These are phyloP conservation scores for Caenorhabditis sp. DNA, from an alignment of 2,888 invertebrate genomes.

Conservation along the genomic window DNA sequence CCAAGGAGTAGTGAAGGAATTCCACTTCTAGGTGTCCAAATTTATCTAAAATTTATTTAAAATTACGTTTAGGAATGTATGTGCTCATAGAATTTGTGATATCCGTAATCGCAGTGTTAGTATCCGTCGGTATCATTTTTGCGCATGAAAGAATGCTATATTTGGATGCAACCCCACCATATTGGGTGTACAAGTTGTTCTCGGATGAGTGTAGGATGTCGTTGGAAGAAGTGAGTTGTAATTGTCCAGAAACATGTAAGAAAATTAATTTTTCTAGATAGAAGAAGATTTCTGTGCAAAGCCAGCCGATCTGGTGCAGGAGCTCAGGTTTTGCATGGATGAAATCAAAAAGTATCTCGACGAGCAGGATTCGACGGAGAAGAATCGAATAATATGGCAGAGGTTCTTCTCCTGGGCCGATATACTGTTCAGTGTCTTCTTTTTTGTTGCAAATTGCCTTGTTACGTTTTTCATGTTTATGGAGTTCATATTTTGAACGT, in stretches of 20 bases:
- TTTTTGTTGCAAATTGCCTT: slow-evolving; percentile 69
- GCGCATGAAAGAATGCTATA: slow-evolving; percentile 72
- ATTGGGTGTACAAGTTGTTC: slow-evolving; percentile 67
- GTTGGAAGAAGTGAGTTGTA: slow-evolving; percentile 52
- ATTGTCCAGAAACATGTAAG: background rate
- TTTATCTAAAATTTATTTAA: background rate
- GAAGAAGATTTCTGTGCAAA: slow-evolving; percentile 70
- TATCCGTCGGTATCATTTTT: slow-evolving; percentile 73
- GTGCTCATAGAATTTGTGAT: slow-evolving; percentile 73
- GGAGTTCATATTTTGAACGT: slow-evolving; percentile 55
- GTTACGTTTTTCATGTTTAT: slow-evolving; percentile 67
- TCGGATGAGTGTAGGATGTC: slow-evolving; percentile 61
- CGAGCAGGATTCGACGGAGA: slow-evolving; percentile 69
- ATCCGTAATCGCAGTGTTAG: slow-evolving; percentile 70
- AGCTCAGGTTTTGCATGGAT: slow-evolving; percentile 71
- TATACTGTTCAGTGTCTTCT: slow-evolving; percentile 68
- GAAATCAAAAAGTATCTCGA: slow-evolving; percentile 67
- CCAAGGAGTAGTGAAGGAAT: slow-evolving; percentile 74
- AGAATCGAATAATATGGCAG: slow-evolving; percentile 72
- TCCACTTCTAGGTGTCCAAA: slow-evolving; percentile 65
- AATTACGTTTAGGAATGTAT: slow-evolving; percentile 65
- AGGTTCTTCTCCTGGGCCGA: slow-evolving; percentile 74
- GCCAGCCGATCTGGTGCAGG: slow-evolving; percentile 69
- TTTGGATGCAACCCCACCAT: slow-evolving; percentile 66
- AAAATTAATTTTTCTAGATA: slow-evolving; percentile 42